These are phyloP conservation scores for Deroplatys truncata DNA, from an alignment of 2,888 invertebrate species.

Conservation along the genomic window DNA sequence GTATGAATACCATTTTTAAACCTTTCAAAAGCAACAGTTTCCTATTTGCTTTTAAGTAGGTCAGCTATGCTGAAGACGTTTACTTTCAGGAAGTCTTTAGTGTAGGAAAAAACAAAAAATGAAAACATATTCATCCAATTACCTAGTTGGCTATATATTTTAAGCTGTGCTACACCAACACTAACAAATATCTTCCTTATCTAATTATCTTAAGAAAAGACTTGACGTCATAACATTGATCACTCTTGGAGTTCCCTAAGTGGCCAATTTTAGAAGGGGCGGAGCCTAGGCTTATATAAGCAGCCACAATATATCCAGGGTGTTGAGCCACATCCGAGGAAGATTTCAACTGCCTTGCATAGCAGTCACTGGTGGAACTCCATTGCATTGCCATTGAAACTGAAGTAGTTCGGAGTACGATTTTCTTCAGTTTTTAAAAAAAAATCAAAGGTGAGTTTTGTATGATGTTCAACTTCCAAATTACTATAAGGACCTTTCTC, in stretches of 20 bases:
- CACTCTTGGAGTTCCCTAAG: not conserved
- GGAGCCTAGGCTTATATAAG: constrained; percentile 1
- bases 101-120: not conserved
- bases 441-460: constrained; percentile 1
- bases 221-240: not conserved
- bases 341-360: constrained; percentile 34
- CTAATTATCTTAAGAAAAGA: not conserved
- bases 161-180: not conserved
- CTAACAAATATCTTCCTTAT: not conserved
- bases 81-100: not conserved
- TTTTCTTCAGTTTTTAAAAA: constrained; percentile 35
- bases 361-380: constrained; percentile 32
- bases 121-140: not conserved
- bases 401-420: constrained; percentile 37
- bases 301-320: constrained; percentile 29
- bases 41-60: not conserved
- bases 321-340: constrained; percentile 42
- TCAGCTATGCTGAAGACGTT: not conserved
- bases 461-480: not conserved
- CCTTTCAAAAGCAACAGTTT: not conserved
- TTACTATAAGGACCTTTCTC: no score
- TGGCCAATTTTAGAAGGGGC: not conserved
- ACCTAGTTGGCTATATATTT: not conserved
- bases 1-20: not conserved
- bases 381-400: constrained; percentile 24